Conservation (phyloP, 35 echinoderm and acorn worm genomes). For the Lytechinus variegatus region DNA sequence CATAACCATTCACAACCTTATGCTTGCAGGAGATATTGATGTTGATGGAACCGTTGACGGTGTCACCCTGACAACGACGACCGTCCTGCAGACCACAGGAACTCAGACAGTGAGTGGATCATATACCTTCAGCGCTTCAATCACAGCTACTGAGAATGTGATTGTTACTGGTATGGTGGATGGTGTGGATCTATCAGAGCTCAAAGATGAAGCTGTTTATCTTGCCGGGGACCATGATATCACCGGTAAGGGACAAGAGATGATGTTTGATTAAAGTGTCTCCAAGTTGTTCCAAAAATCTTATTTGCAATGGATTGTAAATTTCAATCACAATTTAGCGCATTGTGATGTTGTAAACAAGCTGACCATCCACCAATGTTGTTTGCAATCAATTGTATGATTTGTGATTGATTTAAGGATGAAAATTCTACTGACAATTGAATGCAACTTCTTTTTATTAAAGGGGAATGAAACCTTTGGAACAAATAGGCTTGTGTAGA, state of each 20-base stretch:
- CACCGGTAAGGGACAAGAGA: background rate
- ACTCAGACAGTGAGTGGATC: conserved; percentile 25
- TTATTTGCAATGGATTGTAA: no score
- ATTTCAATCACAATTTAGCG: no score
- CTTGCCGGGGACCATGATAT: conserved; percentile 30
- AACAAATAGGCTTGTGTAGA: no score
- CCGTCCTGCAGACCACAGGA: background rate
- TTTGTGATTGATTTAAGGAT: no score
- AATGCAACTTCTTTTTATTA: no score
- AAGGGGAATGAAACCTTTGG: no score
- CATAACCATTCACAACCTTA: background rate
- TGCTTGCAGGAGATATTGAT: background rate
- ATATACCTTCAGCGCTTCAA: background rate
- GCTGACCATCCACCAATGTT: no score
- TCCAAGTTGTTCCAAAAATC: no score
- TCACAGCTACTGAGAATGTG: background rate
- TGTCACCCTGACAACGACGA: background rate
- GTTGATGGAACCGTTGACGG: conserved; percentile 24
- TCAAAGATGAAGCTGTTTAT: conserved; percentile 3
- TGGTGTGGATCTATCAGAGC: conserved; percentile 26
- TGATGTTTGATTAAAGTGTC: no score
- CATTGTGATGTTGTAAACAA: no score
- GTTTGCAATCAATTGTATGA: no score
- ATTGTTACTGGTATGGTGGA: conserved; percentile 1
- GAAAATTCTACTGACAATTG: no score